Conservation (phyloP, 2,797 vertebrate genomes). For the Thalassophryne amazonica region DNA sequence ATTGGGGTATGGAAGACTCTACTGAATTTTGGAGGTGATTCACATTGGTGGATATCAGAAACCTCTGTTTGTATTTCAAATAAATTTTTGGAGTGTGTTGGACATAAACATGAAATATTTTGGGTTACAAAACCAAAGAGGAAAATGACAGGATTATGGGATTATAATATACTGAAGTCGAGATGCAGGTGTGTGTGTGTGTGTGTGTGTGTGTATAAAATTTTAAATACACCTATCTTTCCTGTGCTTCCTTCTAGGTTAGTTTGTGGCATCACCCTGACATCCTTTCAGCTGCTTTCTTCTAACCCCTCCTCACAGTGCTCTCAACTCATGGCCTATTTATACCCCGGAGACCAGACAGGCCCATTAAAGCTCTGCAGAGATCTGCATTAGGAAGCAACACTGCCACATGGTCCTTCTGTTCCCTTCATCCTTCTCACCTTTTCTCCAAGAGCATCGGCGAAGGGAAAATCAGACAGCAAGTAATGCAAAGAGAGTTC, state of each 20-base stretch:
- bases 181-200: too few relatives aligned
- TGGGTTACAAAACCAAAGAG: too few relatives aligned
- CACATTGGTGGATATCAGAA: too few relatives aligned
- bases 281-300: conserved; percentile 49
- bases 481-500: not conserved
- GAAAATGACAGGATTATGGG: too few relatives aligned
- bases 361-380: conserved; percentile 40
- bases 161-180: too few relatives aligned
- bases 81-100: too few relatives aligned
- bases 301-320: not conserved
- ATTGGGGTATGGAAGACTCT: too few relatives aligned
- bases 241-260: conserved; percentile 40
- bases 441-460: not conserved
- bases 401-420: conserved; percentile 3
- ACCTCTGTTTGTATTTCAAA: too few relatives aligned
- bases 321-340: conserved; percentile 62
- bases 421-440: not conserved
- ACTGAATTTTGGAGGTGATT: too few relatives aligned
- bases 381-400: conserved; percentile 36
- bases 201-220: too few relatives aligned
- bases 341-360: conserved; percentile 57
- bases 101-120: too few relatives aligned
- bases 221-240: too few relatives aligned
- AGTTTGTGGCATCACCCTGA: conserved; percentile 50
- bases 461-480: conserved; percentile 1